These are phyloP conservation scores for Larimichthys crocea DNA, from an alignment of 2,113 vertebrate genomes.

Conservation along the genomic window DNA sequence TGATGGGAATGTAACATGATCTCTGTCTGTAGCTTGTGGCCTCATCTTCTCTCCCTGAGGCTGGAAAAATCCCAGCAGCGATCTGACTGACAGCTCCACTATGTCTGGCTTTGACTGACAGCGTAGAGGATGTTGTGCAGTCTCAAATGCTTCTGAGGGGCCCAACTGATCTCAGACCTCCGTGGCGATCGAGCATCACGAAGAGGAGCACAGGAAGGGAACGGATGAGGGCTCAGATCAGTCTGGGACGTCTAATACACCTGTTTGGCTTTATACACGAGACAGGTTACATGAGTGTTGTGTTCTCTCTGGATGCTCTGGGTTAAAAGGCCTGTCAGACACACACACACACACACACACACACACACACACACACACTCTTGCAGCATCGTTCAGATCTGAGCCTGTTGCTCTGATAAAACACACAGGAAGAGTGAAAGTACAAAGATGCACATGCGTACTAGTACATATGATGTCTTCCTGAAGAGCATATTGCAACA, in stretches of 20 bases:
- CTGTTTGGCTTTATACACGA: slow-evolving; percentile 59
- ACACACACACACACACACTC: slow-evolving; percentile 17
- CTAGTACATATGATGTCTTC: slow-evolving; percentile 1
- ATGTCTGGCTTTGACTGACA: slow-evolving; percentile 60
- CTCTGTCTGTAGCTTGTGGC: slow-evolving; percentile 59
- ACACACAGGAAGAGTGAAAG: slow-evolving; percentile 12
- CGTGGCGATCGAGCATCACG: slow-evolving; percentile 44
- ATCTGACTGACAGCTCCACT: slow-evolving; percentile 58
- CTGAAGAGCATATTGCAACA: not conserved
- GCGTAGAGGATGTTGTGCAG: slow-evolving; percentile 34
- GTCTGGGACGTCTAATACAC: slow-evolving; percentile 47
- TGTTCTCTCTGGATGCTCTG: slow-evolving; percentile 62
- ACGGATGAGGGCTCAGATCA: slow-evolving; percentile 48
- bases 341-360: slow-evolving; percentile 7
- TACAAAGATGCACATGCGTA: slow-evolving; percentile 6
- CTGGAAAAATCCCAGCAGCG: slow-evolving; percentile 56
- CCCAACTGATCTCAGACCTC: slow-evolving; percentile 52
- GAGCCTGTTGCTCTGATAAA: slow-evolving; percentile 60
- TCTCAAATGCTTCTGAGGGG: slow-evolving; percentile 50
- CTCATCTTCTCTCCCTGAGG: slow-evolving; percentile 43
- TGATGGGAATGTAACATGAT: slow-evolving; percentile 70
- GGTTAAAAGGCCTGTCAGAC: slow-evolving; percentile 68
- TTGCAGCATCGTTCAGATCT: slow-evolving; percentile 41
- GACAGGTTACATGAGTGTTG: slow-evolving; percentile 62
- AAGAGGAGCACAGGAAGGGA: slow-evolving; percentile 24